Base-by-base conservation (phyloP, 2,888 invertebrate genomes). In the Amphiduros pacificus region DNA sequence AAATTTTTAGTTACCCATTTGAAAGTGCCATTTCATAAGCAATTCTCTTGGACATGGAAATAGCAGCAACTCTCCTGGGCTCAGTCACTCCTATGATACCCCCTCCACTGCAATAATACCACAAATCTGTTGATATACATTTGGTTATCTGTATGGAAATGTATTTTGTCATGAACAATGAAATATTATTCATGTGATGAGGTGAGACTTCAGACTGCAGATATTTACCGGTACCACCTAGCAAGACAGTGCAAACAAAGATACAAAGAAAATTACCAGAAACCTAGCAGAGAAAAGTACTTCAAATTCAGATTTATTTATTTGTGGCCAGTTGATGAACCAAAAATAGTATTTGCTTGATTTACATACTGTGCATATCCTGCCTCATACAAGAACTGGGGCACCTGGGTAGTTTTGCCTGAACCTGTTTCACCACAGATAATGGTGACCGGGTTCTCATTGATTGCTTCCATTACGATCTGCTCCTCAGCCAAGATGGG, bases 371-470 rank as follows among this genome's bases (percentile, higher is more conserved):
- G 75, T 0, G 94, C 90, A 80, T 94, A 98, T 0, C 95, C 98
- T 0, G 95, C 94, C 85, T 99, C 99, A 76, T 94, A 98, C 0
- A 99, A 86, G 78, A 99, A 99, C 83, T 99, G 99, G 0, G 99
- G 99, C 11, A 99, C 89, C 85, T 99, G 99, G 0, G 99, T 99
- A 0, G 99, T 99, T 86, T 99, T 99, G 17, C 98, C 98, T 70
- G 92, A 91, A 0, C 96, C 95, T 27, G 97, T 98, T 86, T 95
- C 96, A 61, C 98, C 98, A 74, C 84, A 86, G 22, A 86, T 71
- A 27, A 84, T 78, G 26, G 95, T 90, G 55, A 84, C 82, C 27
- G 89, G 87, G 85, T 97, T 93, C 71, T 96, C 94, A 82, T 91
- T 92, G 14, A 99, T 91, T 0, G 91, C 86, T 84, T 99, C 99